Base-by-base conservation (phyloP, 1,140 invertebrate species). In the Trissolcus basalis region DNA sequence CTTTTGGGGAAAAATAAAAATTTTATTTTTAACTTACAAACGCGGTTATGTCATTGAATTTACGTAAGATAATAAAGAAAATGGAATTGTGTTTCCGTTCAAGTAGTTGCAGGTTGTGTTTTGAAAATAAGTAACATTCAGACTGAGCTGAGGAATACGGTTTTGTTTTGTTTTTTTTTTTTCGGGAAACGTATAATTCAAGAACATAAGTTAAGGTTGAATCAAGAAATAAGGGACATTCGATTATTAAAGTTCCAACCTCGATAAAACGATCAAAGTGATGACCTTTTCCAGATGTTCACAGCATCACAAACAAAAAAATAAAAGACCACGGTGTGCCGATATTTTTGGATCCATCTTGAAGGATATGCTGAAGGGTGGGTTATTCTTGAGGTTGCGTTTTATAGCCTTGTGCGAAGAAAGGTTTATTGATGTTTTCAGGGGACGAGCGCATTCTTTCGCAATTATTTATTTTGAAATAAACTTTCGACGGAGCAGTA, bases 391-490 rank as follows among this genome's bases (percentile, higher is more conserved):
- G 64, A 68, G 54, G 27, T 51, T 58, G 47, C 47, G 64, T 68
- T 58, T 68, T 68, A 68, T 51, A 45, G 47, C 53, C n/a, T 33
- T 55, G 61, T 19, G 51, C 51, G 63, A 39, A 43, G 61, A 64
- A 44, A 64, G 61, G 61, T 64, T 64, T 64, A 65, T 65, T 56
- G 63, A 65, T 65, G 54, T 68, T 58, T 68, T 53, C 48, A 16
- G 65, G 55, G 36, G 43, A 33, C 19, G 56, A 43, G 49, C 19
- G 19, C 19, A 55, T 61, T 43, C 35, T 49, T 55, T 44, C n/a
- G 50, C 67, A 69, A 70, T 70, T 70, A 61, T 70, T 70, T 61
- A 61, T 61, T 60, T 54, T 47, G 6, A 59, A 59, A 12, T 27
- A 45, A 50, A 56, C 33, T 56, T 50, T 55, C 33, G 33, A 16